Evolutionary conservation across 2,113 vertebrate genomes (phyloP), one percentile per base, ranked within the genome.

Genomic region (Lutjanus erythropterus): DNA sequence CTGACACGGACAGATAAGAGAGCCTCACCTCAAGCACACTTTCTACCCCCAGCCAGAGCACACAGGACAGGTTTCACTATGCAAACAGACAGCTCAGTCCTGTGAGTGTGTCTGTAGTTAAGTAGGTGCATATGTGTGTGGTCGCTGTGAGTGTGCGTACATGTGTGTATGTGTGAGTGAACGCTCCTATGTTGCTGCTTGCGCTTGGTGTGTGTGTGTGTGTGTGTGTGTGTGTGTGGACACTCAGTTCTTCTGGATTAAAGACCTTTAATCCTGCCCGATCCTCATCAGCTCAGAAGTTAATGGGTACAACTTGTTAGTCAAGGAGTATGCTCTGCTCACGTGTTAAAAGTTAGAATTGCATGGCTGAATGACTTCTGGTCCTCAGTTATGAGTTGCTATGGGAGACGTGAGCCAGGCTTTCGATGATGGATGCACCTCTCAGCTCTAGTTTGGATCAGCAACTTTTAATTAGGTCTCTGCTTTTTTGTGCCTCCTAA

Each of bases 381-480:
- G 49, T 71, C 56, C 49, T 42, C 55, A 5, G 65, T 84, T 42
- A 60, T n/a, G 71, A 75, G 42, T 33, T 49, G 33, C 56, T 59
- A 2, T 21, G 68, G 44, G 73, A 59, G 78, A 72, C 10, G 2
- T 53, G 75, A 81, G 52, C 65, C 58, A 9, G 79, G 27, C 75
- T 81, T 62, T 65, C 12, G 0, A 37, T 76, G 85, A 89, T 88
- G 85, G 84, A 81, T 78, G 86, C 83, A 91, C 85, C 88, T 81
- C 72, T 91, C 88, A 87, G 12, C 59, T 92, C 78, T 68, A 44
- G 64, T 92, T 90, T 85, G 81, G 75, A 91, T 92, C 87, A 90
- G 85, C 72, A 80, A 61, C 67, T 92, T 88, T 90, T 91, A 93
- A 91, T 92, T 92, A 85, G 86, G 50, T 49, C 81, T 87, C 37